Evolutionary conservation across 2,888 invertebrate genomes (phyloP).

Genomic region (Sepioteuthis lessoniana): DNA sequence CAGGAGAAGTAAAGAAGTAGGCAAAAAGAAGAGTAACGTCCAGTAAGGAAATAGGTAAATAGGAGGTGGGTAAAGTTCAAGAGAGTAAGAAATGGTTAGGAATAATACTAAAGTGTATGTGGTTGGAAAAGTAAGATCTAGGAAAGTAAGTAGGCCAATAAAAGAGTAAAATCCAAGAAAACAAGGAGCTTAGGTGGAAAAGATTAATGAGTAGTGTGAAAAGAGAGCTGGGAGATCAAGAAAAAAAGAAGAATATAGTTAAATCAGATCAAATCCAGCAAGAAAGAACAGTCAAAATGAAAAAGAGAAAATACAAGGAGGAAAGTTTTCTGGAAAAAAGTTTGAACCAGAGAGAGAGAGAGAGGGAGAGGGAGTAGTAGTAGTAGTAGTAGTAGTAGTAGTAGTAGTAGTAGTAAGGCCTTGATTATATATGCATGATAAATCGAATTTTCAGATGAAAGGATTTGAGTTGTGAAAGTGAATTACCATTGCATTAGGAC

Average conservation of each 20-base stretch:
- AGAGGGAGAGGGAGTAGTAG: too few relatives aligned
- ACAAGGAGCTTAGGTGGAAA: too few relatives aligned
- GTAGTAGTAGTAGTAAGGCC: too few relatives aligned
- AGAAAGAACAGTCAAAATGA: not conserved
- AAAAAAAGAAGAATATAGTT: not conserved
- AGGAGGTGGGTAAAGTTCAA: too few relatives aligned
- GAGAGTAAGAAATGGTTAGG: too few relatives aligned
- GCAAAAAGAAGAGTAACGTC: not conserved
- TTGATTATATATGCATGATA: conserved; percentile 16
- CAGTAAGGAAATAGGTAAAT: not conserved
- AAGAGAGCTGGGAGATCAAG: not conserved
- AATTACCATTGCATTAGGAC: conserved; percentile 17
- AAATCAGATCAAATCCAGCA: not conserved
- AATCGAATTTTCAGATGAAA: not conserved
- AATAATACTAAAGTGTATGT: too few relatives aligned
- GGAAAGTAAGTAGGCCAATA: not conserved
- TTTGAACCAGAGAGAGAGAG: not conserved
- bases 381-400: too few relatives aligned
- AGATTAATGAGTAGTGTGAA: too few relatives aligned
- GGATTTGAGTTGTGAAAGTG: not conserved
- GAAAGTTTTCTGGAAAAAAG: not conserved
- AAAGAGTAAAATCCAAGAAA: not conserved
- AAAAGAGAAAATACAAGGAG: not conserved
- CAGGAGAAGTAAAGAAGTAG: not conserved
- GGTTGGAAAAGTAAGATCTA: not conserved